Conservation (phyloP, 1,140 invertebrate species). For the Drosophila subobscura region DNA sequence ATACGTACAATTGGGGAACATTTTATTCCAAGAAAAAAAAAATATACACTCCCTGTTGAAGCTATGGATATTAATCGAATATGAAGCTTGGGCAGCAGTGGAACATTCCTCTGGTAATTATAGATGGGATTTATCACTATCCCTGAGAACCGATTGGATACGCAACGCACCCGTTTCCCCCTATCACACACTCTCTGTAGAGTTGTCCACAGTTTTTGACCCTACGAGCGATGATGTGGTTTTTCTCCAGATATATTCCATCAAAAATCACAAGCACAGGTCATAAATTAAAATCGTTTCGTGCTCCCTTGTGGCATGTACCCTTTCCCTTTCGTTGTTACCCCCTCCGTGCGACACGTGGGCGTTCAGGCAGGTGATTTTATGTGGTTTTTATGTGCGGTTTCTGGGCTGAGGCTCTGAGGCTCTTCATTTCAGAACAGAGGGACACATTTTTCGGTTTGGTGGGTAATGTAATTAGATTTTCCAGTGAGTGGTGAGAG, state of each 20-base stretch:
- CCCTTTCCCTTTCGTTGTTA: not conserved
- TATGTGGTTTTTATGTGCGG: slow-evolving; percentile 45
- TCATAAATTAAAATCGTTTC: slow-evolving; percentile 54
- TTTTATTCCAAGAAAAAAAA: not conserved
- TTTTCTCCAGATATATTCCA: slow-evolving; percentile 47
- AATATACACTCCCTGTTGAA: slow-evolving; percentile 10
- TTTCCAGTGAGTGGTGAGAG: not conserved
- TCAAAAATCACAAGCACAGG: slow-evolving; percentile 40
- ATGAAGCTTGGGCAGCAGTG: not conserved
- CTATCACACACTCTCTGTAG: not conserved
- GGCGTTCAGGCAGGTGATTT: slow-evolving; percentile 52
- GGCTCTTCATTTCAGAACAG: not conserved
- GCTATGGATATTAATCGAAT: slow-evolving; percentile 1
- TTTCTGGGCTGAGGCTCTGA: slow-evolving; percentile 2
- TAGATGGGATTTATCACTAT: slow-evolving; percentile 1
- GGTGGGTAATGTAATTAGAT: slow-evolving; percentile 38
- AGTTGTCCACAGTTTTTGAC: slow-evolving; percentile 54
- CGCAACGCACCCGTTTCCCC: not conserved
- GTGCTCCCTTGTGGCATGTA: not conserved
- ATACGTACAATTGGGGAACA: not conserved
- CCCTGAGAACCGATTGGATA: not conserved
- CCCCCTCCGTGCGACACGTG: slow-evolving; percentile 6
- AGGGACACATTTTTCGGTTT: slow-evolving; percentile 23
- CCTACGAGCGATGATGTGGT: slow-evolving; percentile 21
- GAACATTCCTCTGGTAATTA: slow-evolving; percentile 20